A percentile compares a stretch with the other conserved stretches of the same genome.
Conservation (phyloP, 2,113 vertebrate species). For the Ursus arctos region DNA sequence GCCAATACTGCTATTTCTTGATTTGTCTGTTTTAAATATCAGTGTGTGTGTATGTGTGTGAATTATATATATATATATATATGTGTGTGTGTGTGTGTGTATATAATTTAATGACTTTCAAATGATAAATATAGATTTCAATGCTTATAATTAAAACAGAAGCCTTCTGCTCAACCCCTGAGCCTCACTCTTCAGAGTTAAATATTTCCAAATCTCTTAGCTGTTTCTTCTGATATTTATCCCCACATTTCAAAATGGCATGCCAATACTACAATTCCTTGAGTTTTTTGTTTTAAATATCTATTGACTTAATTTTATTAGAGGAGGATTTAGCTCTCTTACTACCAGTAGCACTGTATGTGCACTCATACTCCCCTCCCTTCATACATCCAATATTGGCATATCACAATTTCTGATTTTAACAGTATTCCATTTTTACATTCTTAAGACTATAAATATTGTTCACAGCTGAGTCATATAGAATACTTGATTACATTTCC, state of each 20-base stretch:
- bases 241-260: constrained; percentile 52
- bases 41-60: neutral
- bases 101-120: neutral
- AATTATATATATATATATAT: neutral
- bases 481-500: constrained; percentile 44
- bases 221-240: constrained; percentile 55
- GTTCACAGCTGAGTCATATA: constrained; percentile 35
- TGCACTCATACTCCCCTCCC: neutral
- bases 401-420: constrained; percentile 51
- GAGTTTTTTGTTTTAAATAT: constrained; percentile 63
- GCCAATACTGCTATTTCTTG: constrained; percentile 42
- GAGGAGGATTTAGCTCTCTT: constrained; percentile 46
- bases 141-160: constrained; percentile 39
- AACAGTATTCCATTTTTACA: constrained; percentile 44
- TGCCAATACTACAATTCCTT: constrained; percentile 42
- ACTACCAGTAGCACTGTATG: neutral
- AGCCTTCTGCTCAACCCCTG: constrained; percentile 15
- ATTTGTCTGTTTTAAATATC: constrained; percentile 49
- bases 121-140: neutral
- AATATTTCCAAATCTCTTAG: constrained; percentile 41
- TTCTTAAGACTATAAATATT: constrained; percentile 57
- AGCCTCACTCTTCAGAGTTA: constrained; percentile 59
- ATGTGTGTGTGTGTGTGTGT: neutral
- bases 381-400: neutral
- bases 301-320: constrained; percentile 53